Conservation (phyloP, 2,113 vertebrate species). For the Egretta garzetta region DNA sequence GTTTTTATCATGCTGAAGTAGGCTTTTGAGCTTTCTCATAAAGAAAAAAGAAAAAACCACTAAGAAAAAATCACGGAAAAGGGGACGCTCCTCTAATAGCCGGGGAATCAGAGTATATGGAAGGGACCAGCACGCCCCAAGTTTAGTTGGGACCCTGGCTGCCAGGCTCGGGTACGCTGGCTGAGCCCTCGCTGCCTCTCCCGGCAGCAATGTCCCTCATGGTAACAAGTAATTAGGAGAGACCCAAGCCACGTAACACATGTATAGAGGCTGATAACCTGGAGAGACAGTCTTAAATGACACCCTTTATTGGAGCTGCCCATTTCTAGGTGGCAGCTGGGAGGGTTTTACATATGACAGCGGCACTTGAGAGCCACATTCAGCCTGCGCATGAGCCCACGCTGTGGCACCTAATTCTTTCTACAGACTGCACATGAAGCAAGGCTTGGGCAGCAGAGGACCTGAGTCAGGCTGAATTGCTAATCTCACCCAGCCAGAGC, state of each 20-base stretch:
- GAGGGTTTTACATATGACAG: neutral
- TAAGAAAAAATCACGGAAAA: neutral
- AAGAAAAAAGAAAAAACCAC: neutral
- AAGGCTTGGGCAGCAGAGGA: accelerated
- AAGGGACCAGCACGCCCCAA: neutral
- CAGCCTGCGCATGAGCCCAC: neutral
- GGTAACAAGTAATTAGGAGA: neutral
- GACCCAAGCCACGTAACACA: neutral
- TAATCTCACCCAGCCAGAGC: neutral
- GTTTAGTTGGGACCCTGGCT: neutral
- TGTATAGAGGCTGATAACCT: neutral
- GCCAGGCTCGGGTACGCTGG: neutral
- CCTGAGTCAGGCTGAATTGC: neutral
- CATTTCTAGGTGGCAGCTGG: neutral
- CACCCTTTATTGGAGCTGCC: neutral
- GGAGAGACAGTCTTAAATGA: neutral
- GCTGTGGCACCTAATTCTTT: neutral
- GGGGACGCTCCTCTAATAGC: neutral
- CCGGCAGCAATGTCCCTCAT: accelerated
- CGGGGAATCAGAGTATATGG: neutral
- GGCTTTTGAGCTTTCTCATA: neutral
- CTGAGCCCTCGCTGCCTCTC: neutral
- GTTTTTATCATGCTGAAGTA: neutral
- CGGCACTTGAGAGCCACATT: neutral
- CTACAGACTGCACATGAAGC: neutral